Evolutionary conservation across 2,113 vertebrate genomes (phyloP), one percentile per base, ranked within the genome.

Genomic region (Microcebus tavaratra): DNA sequence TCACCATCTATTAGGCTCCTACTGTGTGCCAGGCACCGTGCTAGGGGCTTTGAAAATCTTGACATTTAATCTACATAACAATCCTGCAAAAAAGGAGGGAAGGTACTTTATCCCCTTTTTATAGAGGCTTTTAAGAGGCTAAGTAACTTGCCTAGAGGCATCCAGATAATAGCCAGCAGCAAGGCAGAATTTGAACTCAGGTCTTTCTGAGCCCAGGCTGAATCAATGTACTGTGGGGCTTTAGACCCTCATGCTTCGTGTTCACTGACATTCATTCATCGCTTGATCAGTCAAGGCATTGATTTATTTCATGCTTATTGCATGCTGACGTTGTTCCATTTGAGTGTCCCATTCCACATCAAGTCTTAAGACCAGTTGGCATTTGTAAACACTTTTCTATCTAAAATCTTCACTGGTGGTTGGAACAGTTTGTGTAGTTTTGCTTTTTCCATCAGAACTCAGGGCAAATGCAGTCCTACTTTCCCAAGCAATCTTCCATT

Each of bases 1-100:
- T 67, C 53, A 88, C 81, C 81, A 88, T 84, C 85, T 80, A 42
- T 88, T 90, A 97, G 90, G 80, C 92, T 73, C 68, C 93, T 92
- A 50, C 92, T 96, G 3, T 97, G 87, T 95, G 87, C 96, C 90
- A 90, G 70, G 87, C 59, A 92, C 76, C 90, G 90, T 87, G 59
- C 68, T 94, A 84, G 42, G n/a, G n/a, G 50, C 63, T 93, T 91
- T 67, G 80, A 82, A 94, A 87, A 91, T 82, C 68, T 93, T 87
- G 57, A 80, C 34, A 18, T 96, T 93, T 75, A 88, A 95, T 93
- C 78, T 91, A 34, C 36, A 6, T 90, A 87, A 91, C 63, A 95
- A 55, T 93, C 73, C 57, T 80, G 42, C 6, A 39, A 73, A 88
- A 63, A 63, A 20, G 4, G 18, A 25, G 11, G 13, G 4, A 39